Base-by-base conservation (phyloP, 2,888 invertebrate species). In the Ophonus ardosiacus region DNA sequence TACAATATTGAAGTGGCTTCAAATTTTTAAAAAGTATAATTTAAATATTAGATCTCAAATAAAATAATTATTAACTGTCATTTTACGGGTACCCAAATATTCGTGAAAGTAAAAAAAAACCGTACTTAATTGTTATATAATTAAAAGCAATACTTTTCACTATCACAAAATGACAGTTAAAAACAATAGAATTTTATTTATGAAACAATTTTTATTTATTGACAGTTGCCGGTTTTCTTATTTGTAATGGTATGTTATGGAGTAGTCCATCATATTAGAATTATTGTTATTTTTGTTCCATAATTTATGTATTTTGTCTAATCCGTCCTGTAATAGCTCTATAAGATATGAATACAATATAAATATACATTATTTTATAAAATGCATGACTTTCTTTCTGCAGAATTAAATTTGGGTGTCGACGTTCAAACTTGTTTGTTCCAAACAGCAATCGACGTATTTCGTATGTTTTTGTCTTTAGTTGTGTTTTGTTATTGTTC, bases 321-420 rank as follows among this genome's bases (percentile, higher is more conserved):
- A 82, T 84, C 84, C 84, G 84, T 84, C 84, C 84, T 84, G 79
- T 84, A 78, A 61, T 43, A 78, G 83, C 78, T 78, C 65, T 84
- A 43, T 76, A 76, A 84, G 51, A 61, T 83, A 83, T 83, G 21
- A 83, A 83, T 74, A 68, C 68, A 76, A 84, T 76, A 83, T 21
- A 83, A 63, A 78, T 78, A 83, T 59, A 74, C 74, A 83, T 21
- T 83, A 84, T 84, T 84, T 84, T 84, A 74, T 78, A 84, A 84
- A 71, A 13, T 59, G 24, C n/a, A 61, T 8, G 40, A 17, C 17
- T 80, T 80, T 63, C 31, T 80, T 80, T 8, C 21, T 15, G 24
- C 8, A 18, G 31, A 1, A 31, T 31, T 31, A 31, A 31, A 4
- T 31, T 31, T 31, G 31, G 31, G 31, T 31, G 3, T 31, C 31